Evolutionary conservation across 2,113 vertebrate species (phyloP).

Genomic region (Perognathus longimembris): DNA sequence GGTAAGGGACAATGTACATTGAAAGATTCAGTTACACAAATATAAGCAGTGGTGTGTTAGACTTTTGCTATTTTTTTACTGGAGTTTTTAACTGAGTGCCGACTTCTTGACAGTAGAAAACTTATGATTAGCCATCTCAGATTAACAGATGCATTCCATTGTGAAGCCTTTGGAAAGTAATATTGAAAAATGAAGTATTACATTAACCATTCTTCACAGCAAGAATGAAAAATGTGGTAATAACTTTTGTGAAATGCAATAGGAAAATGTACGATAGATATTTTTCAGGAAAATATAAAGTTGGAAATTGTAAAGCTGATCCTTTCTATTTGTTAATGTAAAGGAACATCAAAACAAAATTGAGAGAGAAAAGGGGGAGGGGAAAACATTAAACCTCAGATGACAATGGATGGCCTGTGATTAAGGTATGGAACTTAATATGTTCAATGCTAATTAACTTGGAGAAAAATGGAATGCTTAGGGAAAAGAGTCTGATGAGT

Average conservation of each 20-base stretch:
- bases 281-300: neutral
- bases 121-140: neutral
- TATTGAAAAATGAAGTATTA: neutral
- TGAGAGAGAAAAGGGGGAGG: accelerated
- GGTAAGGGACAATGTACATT: neutral
- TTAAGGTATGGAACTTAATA: too few relatives aligned
- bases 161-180: neutral
- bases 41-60: neutral
- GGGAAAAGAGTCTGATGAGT: neutral
- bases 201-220: neutral
- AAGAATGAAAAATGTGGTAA: neutral
- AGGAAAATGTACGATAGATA: neutral
- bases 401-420: neutral
- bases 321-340: neutral
- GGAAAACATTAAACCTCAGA: too few relatives aligned
- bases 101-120: neutral
- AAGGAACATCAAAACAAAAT: neutral
- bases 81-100: neutral
- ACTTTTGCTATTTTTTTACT: neutral
- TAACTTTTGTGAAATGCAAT: neutral
- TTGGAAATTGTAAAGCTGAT: neutral
- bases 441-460: neutral
- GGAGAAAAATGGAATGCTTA: neutral
- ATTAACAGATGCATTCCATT: neutral
- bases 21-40: neutral